Evolutionary conservation across 2,888 invertebrate genomes (phyloP).

Genomic region (Cacoxenus indagator): DNA sequence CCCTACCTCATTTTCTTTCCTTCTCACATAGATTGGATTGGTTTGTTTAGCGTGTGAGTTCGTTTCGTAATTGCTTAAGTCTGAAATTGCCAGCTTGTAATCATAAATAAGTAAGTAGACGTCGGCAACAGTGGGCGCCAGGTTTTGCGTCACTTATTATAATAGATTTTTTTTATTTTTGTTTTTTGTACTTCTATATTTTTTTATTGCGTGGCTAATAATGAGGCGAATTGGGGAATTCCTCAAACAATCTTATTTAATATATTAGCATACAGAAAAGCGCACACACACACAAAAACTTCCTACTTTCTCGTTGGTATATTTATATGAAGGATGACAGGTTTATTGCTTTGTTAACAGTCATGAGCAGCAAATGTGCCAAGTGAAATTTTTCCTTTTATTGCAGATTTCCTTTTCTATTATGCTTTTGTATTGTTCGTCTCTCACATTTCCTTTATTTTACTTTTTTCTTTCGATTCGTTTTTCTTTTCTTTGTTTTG

Average conservation of each 20-base stretch:
- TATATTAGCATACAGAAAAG: conserved; percentile 27
- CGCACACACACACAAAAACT: not conserved
- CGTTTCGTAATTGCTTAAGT: conserved; percentile 54
- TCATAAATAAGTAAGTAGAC: conserved; percentile 52
- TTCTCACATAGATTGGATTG: too few relatives aligned
- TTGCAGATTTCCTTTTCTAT: not conserved
- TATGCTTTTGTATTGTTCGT: conserved; percentile 30
- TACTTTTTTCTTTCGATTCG: not conserved
- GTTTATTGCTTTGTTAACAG: conserved; percentile 68
- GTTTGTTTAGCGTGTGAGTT: not conserved
- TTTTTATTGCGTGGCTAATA: not conserved
- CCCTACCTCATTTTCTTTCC: not conserved
- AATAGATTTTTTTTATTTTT: not conserved
- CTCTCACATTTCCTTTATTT: conserved; percentile 19
- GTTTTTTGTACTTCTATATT: not conserved
- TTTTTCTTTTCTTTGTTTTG: conserved; percentile 40
- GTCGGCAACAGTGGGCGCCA: not conserved
- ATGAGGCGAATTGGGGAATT: too few relatives aligned
- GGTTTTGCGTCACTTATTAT: not conserved
- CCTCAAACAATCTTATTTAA: conserved; percentile 1
- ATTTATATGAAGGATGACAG: conserved; percentile 57
- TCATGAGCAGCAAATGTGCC: conserved; percentile 15
- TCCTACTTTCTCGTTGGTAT: not conserved
- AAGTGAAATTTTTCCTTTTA: not conserved
- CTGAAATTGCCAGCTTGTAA: conserved; percentile 58